These are phyloP conservation scores for Formica exsecta DNA, from an alignment of 1,140 invertebrate genomes.

Conservation along the genomic window DNA sequence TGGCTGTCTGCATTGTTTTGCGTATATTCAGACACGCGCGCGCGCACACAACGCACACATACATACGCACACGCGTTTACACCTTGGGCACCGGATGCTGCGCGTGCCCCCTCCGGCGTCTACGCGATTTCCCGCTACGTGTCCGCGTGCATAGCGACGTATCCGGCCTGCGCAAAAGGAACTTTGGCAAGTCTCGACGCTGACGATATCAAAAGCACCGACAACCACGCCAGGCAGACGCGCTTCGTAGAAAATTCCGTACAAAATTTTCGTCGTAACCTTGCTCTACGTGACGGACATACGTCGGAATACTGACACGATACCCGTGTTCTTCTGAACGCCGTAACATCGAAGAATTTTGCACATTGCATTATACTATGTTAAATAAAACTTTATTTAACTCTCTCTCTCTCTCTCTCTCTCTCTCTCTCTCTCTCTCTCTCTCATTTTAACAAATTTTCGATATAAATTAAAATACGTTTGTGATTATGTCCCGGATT, in stretches of 20 bases:
- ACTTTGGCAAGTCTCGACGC: slow-evolving; percentile 63
- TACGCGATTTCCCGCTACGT: slow-evolving; percentile 80
- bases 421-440: no score
- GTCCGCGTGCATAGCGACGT: slow-evolving; percentile 68
- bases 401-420: no score
- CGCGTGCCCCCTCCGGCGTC: slow-evolving; percentile 72
- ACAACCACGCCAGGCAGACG: slow-evolving; percentile 23
- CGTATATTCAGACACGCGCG: slow-evolving; percentile 61
- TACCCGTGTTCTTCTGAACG: not conserved
- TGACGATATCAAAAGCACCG: slow-evolving; percentile 70
- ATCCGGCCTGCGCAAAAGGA: slow-evolving; percentile 71
- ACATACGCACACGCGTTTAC: slow-evolving; percentile 45
- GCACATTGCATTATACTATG: not conserved
- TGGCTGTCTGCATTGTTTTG: slow-evolving; percentile 80
- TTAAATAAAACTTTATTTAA: no score
- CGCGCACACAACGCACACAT: not conserved
- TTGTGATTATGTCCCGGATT: not conserved
- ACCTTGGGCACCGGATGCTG: slow-evolving; percentile 78
- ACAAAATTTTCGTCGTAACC: slow-evolving; percentile 60
- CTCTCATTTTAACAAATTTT: not conserved
- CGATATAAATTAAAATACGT: not conserved
- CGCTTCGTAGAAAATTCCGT: slow-evolving; percentile 52
- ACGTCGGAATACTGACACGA: slow-evolving; percentile 6
- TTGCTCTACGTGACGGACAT: slow-evolving; percentile 54
- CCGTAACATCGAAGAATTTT: not conserved